Evolutionary conservation across 2,113 vertebrate species (phyloP), one percentile per base, ranked within the genome.

Genomic region (Pundamilia nyererei): DNA sequence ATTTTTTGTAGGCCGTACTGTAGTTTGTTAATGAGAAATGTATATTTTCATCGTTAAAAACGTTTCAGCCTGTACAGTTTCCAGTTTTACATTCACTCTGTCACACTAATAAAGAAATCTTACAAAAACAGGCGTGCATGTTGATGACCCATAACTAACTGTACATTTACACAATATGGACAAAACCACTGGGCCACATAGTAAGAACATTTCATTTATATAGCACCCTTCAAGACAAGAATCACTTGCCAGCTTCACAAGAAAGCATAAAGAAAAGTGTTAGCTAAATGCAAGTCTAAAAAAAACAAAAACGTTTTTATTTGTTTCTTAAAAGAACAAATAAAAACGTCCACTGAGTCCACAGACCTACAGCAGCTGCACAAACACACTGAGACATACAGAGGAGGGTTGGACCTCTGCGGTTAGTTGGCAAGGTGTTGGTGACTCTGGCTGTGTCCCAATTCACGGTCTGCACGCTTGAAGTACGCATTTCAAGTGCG

Each of bases 131-230:
- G n/a, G 0, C 1, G 38, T 72, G 13, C n/a, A 3, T 72, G 38
- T 70, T 70, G 0, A 1, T 70, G 38, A 70, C n/a, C n/a, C 35
- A 42, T 24, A 42, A 24, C 62, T 68, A 40, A 40, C 65, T 70
- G 38, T 70, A 70, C 38, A 42, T 6, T 1, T 70, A 68, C 62
- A 68, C 11, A 40, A 21, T 40, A 40, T 40, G n/a, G 62, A 68
- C 11, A 24, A 40, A 68, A 65, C 10, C 19, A 65, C 17, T 65
- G 33, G 33, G 0, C 10, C 10, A 13, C 4, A 0, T 62, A 62
- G 2, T 62, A 62, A 62, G 31, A 0, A 35, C 9, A 35, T 62
- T 35, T 62, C 0, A 1, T 62, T 62, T 5, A 35, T 33, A 33
- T n/a, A 35, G 31, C 58, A n/a, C 0, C 31, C 4, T 62, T 62